Conservation (phyloP, 2,888 invertebrate species). For the Pollenia amentaria region DNA sequence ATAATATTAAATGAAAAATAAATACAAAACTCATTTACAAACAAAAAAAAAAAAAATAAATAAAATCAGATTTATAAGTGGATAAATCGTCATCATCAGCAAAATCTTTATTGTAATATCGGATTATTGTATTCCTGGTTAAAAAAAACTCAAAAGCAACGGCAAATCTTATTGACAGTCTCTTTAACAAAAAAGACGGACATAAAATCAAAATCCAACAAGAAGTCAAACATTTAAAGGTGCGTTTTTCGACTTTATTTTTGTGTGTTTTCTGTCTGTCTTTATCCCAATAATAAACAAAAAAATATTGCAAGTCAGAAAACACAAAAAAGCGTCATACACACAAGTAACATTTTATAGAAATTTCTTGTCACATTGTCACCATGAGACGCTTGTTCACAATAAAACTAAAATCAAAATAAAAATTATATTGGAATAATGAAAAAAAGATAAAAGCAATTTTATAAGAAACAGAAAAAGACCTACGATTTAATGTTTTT, state of each 20-base stretch:
- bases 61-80: slow-evolving; percentile 62
- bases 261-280: slow-evolving; percentile 23
- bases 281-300: slow-evolving; percentile 38
- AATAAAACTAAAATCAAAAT: slow-evolving; percentile 53
- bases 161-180: slow-evolving; percentile 38
- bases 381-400: slow-evolving; percentile 73
- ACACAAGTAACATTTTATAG: slow-evolving; percentile 46
- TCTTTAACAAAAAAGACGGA: slow-evolving; percentile 6
- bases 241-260: slow-evolving; percentile 74
- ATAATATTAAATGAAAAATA: slow-evolving; percentile 26
- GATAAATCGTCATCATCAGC: slow-evolving; percentile 60
- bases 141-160: slow-evolving; percentile 12
- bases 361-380: slow-evolving; percentile 77
- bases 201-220: slow-evolving; percentile 39
- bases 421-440: slow-evolving; percentile 39
- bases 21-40: slow-evolving; percentile 20
- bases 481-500: slow-evolving; percentile 69
- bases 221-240: slow-evolving; percentile 75
- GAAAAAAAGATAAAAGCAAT: slow-evolving; percentile 54
- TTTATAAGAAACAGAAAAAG: slow-evolving; percentile 53
- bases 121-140: slow-evolving; percentile 66
- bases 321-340: slow-evolving; percentile 45
- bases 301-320: slow-evolving; percentile 31
- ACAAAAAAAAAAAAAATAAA: slow-evolving; percentile 23
- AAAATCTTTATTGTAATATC: slow-evolving; percentile 59